A percentile compares a stretch with the other conserved stretches of the same genome.
These are phyloP conservation scores for Pampusana beccarii DNA, from an alignment of 2,113 vertebrate genomes.

Conservation along the genomic window DNA sequence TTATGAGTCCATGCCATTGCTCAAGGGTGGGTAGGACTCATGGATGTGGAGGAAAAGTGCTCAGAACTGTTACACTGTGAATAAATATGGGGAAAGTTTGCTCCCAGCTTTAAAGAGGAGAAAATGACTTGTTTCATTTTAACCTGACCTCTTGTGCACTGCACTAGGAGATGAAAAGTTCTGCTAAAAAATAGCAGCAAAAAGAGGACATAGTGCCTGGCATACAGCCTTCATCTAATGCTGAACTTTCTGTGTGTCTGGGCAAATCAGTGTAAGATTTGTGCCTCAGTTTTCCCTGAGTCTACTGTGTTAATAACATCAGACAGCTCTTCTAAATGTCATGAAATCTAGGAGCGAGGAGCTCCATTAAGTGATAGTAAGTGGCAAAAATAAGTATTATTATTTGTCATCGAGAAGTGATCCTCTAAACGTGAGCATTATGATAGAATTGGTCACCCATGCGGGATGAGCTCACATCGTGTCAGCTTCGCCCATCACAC, in stretches of 20 bases:
- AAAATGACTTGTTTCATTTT: background rate
- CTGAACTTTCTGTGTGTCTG: constrained; percentile 42
- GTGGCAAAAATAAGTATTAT: background rate
- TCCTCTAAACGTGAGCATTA: background rate
- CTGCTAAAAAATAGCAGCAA: background rate
- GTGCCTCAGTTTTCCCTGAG: constrained; percentile 34
- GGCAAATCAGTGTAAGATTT: constrained; percentile 29
- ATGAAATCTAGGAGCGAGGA: background rate
- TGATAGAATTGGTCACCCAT: background rate
- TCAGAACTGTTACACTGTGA: background rate
- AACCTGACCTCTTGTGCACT: background rate
- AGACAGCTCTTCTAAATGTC: constrained; percentile 27
- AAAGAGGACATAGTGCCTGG: background rate
- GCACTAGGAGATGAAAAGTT: background rate
- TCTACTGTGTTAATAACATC: background rate
- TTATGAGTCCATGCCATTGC: background rate
- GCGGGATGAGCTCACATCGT: fast-evolving
- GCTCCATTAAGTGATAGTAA: background rate
- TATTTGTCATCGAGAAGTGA: background rate
- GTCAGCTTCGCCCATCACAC: background rate
- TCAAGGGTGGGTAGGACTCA: background rate
- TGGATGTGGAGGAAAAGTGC: background rate
- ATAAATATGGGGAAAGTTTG: background rate
- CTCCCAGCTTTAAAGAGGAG: background rate
- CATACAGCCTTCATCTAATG: background rate